phyloP scores from a whole-genome alignment of 2,888 invertebrate species.

The Unio pictorum region DNA sequence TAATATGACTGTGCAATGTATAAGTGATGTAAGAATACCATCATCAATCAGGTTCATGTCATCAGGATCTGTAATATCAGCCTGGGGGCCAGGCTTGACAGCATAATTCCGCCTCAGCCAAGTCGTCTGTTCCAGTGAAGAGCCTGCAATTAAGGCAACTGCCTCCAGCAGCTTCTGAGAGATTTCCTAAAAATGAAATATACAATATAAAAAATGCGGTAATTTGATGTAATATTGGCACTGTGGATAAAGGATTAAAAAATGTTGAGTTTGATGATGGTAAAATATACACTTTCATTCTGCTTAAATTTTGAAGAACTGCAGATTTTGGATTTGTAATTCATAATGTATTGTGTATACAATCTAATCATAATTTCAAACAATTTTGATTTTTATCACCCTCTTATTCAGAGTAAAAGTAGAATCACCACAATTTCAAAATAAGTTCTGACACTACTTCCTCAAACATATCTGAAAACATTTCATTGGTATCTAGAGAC shows the following conservation, averaged over 20 bases:
- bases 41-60: constrained; percentile 33
- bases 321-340: no score
- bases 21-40: constrained; percentile 8
- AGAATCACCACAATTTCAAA: no score
- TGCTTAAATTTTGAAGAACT: no score
- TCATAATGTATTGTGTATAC: no score
- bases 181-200: constrained; percentile 70
- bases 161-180: constrained; percentile 81
- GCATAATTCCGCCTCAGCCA: constrained; percentile 88
- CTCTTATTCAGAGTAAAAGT: no score
- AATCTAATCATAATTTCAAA: no score
- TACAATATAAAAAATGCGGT: not conserved
- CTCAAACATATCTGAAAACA: no score
- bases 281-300: no score
- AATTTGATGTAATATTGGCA: not conserved
- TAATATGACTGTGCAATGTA: not conserved
- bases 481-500: no score
- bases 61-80: constrained; percentile 60
- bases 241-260: not conserved
- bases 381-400: no score
- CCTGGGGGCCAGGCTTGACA: constrained; percentile 76
- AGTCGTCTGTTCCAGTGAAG: constrained; percentile 91
- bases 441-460: no score
- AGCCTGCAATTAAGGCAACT: constrained; percentile 87
- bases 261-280: no score